Evolutionary conservation across 1,140 invertebrate genomes (phyloP).

Genomic region (Antheraea pernyi): DNA sequence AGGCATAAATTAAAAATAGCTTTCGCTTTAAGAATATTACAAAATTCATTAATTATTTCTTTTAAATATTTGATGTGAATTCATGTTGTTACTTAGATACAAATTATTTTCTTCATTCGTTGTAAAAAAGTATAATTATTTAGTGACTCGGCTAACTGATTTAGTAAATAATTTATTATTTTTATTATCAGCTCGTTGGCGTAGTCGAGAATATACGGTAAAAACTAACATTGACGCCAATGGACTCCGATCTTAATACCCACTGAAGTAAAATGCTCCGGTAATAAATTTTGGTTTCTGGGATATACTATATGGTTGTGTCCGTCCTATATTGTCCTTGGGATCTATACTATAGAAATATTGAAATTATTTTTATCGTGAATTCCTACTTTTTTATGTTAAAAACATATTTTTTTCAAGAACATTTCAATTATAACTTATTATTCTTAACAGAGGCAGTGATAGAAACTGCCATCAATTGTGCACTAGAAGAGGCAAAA

Average conservation of each 20-base stretch:
- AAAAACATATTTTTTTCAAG: background rate
- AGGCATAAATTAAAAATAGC: too few species aligned
- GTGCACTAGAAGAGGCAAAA: constrained; percentile 85
- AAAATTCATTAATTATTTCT: too few species aligned
- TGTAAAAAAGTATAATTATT: background rate
- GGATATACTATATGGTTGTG: background rate
- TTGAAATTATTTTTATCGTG: background rate
- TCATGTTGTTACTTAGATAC: too few species aligned
- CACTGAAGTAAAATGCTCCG: background rate
- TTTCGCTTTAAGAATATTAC: too few species aligned
- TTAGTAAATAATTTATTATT: background rate
- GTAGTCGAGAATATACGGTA: background rate
- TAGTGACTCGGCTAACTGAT: background rate
- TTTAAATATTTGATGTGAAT: background rate
- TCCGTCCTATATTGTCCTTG: background rate
- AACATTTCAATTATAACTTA: background rate
- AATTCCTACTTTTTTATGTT: background rate
- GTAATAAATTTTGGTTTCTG: background rate
- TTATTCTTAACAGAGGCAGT: constrained; percentile 36
- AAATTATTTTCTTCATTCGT: too few species aligned
- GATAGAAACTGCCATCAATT: constrained; percentile 86
- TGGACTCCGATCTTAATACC: background rate
- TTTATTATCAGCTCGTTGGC: background rate
- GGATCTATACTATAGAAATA: background rate
- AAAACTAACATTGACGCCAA: background rate